Base-by-base conservation (phyloP, 2,797 vertebrate species). In the Chrosomus eos region DNA sequence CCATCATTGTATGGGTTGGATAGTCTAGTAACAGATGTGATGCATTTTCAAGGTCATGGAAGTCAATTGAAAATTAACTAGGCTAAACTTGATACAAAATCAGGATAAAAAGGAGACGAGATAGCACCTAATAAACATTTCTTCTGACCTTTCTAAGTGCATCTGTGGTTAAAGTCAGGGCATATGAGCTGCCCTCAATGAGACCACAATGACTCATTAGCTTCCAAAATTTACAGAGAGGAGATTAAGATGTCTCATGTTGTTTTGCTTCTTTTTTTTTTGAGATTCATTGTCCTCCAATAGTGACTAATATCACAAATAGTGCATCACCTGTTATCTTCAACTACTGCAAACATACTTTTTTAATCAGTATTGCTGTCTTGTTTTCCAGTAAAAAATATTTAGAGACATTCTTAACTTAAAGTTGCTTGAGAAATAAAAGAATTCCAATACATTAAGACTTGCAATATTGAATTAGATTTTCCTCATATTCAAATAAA, bases 1-100 rank as follows among this genome's bases (percentile, higher is more conserved):
- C 71, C 40, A 7, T 38, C 62, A 53, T 31, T 48, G n/a, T 10
- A 11, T 31, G 43, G 8, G 18, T 78, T 53, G 33, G 66, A 31
- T 72, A 18, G 71, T 86, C 43, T n/a, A 73, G 5, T 80, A 19
- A 26, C 33, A 78, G 62, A 68, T 36, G 26, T 26, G 48, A 33
- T 80, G 11, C 6, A 51, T 75, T 70, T 51, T 77, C 71, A 87
- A 82, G 80, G 83, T 82, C 48, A 79, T 31, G 40, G 13, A 82
- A 48, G 74, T 87, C 58, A 60, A 73, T 45, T 74, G 45, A 75
- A 43, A 70, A 64, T 68, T 0, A 62, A 43, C 36, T 14, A n/a
- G 62, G 7, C 36, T 64, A 33, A 51, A 75, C 23, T 33, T 71
- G 16, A 58, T 48, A 48, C 38, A 48, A 62, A 60, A 40, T 77